phyloP scores from a whole-genome alignment of 2,113 vertebrate genomes.

The Podilymbus podiceps region DNA sequence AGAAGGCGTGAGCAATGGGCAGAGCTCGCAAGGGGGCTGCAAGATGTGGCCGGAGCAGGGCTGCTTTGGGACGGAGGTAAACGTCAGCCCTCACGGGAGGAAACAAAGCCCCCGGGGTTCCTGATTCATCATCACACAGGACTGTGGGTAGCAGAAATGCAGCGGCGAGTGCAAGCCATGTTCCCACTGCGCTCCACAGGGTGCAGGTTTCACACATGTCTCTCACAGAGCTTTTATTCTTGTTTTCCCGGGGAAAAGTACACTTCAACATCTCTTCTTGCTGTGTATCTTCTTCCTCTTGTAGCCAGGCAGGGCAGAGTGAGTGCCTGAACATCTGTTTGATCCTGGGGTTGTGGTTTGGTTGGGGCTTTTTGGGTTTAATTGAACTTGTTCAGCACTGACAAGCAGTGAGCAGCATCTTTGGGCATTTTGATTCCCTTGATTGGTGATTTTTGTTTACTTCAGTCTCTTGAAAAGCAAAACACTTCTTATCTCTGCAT shows the following conservation, averaged over 20 bases:
- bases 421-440: slow-evolving; percentile 19
- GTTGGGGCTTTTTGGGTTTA: not conserved
- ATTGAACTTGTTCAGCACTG: not conserved
- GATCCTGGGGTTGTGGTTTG: not conserved
- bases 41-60: not conserved
- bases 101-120: not conserved
- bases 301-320: not conserved
- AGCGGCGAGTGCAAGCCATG: accelerated
- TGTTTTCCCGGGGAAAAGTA: not conserved
- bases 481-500: slow-evolving; percentile 3
- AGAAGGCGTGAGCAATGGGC: not conserved
- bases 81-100: not conserved
- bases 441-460: slow-evolving; percentile 47
- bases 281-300: not conserved
- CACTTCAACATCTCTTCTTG: not conserved
- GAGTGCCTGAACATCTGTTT: not conserved
- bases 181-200: accelerated
- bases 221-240: not conserved
- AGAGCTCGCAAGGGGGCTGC: not conserved
- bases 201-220: not conserved
- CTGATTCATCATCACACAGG: not conserved
- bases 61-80: not conserved
- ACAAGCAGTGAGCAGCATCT: not conserved
- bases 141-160: not conserved
- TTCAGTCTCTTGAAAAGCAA: slow-evolving; percentile 26